Base-by-base conservation (phyloP, 2,113 vertebrate genomes). In the Hiodon tergisus region DNA sequence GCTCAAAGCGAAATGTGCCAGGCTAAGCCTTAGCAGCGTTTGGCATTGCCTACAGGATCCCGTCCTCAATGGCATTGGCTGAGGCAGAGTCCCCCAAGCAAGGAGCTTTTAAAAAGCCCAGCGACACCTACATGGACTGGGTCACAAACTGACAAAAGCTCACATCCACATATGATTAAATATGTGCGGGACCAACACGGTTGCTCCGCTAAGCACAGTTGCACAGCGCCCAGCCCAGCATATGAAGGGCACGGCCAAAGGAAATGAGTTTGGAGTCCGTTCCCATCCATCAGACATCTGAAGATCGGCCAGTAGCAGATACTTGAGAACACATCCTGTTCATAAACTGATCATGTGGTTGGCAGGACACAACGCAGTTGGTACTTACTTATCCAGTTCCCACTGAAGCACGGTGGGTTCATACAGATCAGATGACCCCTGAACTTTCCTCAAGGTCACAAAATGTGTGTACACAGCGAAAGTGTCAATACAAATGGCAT, bases 311-410 rank as follows among this genome's bases (percentile, higher is more conserved):
- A 47, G 63, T 66, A 66, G 13, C 63, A 66, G 63, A 66, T 66
- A 66, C 79, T 78, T 76, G 76, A 14, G 78, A 80, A 80, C 76
- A 17, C 46, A 66, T 66, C 63, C 46, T 66, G 63, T 66, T 66
- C 13, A 10, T 10, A 48, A 48, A 66, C 46, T 8, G 61, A 16
- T 9, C 50, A 73, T 54, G 31, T 47, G 53, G 61, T 65, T 73
- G 61, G 51, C 51, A 62, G 5, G n/a, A 55, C 50, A 31, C 65
- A 73, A 73, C 8, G 9, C 50, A 55, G 65, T 73, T 52, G 13
- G 52, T 73, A 53, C 51, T 55, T 57, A 13, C 63, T 58, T 67
- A 75, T 75, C 73, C 31, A 7, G 55, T 6, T 75, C 54, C 53
- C 6, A 55, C 46, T 46, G 16, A 55, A 68, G 14, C 11, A 6